A percentile compares a stretch with the other conserved stretches of the same genome.
Conservation (phyloP, 92 coral and sea anemone genomes). For the Porites cylindrica region DNA sequence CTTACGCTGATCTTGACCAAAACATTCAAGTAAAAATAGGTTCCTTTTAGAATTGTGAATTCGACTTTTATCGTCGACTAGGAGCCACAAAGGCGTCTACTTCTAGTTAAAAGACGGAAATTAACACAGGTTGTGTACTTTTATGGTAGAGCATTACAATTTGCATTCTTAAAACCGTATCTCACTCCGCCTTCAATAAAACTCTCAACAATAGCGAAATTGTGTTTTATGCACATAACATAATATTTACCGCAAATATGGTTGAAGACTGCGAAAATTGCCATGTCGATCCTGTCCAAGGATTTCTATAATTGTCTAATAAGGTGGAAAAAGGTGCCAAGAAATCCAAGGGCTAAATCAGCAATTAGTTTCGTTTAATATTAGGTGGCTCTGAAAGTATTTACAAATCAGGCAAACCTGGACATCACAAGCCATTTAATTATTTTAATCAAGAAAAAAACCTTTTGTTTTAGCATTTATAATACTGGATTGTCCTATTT, state of each 20-base stretch:
- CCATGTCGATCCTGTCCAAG: neutral
- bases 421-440: neutral
- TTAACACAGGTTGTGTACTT: neutral
- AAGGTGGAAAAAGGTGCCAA: neutral
- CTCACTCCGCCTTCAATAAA: slow-evolving; percentile 16
- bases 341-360: neutral
- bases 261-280: neutral
- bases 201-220: neutral
- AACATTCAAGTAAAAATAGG: neutral
- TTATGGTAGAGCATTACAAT: neutral
- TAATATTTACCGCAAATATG: neutral
- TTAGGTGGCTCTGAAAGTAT: neutral
- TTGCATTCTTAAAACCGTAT: neutral
- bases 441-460: neutral
- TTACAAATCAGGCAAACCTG: neutral
- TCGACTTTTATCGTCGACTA: neutral
- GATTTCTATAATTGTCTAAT: neutral
- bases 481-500: neutral
- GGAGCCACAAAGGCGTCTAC: slow-evolving; percentile 2
- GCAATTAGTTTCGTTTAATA: neutral
- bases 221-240: neutral
- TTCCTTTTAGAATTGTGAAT: neutral
- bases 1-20: too few species aligned
- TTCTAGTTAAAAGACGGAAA: slow-evolving; percentile 10
- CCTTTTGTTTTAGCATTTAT: neutral